These are phyloP conservation scores for Urocyon cinereoargenteus DNA, from an alignment of 2,797 vertebrate genomes.

Conservation along the genomic window DNA sequence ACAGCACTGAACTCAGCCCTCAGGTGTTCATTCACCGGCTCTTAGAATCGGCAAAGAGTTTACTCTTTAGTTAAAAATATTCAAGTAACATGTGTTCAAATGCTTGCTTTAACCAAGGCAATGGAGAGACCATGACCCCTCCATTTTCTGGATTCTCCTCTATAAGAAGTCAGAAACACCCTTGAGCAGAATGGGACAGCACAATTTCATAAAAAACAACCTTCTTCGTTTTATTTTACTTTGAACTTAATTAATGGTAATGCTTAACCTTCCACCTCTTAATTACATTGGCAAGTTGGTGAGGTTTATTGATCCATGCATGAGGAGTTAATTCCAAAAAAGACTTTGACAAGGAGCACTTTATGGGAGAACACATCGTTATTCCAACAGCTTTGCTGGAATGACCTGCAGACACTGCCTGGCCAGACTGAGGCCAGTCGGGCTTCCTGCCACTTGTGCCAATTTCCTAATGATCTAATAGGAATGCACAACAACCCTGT, in stretches of 20 bases:
- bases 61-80: neutral
- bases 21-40: neutral
- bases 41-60: neutral
- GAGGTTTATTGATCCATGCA: constrained; percentile 67
- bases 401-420: constrained; percentile 28
- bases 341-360: constrained; percentile 61
- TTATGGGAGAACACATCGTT: constrained; percentile 30
- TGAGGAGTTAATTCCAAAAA: constrained; percentile 73
- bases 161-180: constrained; percentile 2
- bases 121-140: neutral
- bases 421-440: constrained; percentile 11
- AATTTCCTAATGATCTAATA: constrained; percentile 70
- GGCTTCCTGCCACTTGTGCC: constrained; percentile 48
- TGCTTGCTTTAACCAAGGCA: neutral
- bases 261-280: constrained; percentile 67
- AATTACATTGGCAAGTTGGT: constrained; percentile 64
- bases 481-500: constrained; percentile 32
- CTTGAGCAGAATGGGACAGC: neutral
- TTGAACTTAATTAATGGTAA: constrained; percentile 69
- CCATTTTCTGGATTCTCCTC: neutral
- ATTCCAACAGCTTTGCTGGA: constrained; percentile 40
- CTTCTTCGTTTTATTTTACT: constrained; percentile 64
- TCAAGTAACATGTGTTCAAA: neutral
- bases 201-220: constrained; percentile 49
- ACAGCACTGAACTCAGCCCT: neutral